Conservation (phyloP, 2,888 invertebrate genomes). For the Drosophila heteroneura region DNA sequence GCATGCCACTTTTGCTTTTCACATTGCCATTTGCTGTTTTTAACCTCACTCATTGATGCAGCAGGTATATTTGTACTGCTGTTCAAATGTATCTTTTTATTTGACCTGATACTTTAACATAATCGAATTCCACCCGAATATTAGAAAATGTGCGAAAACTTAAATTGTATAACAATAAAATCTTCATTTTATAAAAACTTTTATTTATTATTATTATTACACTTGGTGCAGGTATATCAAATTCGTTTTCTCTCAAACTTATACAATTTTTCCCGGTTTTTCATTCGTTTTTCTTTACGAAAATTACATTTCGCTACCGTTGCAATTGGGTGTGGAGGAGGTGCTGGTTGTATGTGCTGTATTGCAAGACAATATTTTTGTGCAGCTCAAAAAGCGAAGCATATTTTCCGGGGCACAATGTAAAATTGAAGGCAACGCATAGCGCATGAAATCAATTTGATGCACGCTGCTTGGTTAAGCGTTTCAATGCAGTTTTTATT, state of each 20-base stretch:
- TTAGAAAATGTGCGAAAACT: background rate
- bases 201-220: too few relatives aligned
- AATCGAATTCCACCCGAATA: rapidly evolving
- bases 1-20: slow-evolving; percentile 68
- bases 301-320: slow-evolving; percentile 70
- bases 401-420: slow-evolving; percentile 61
- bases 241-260: background rate
- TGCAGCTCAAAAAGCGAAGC: slow-evolving; percentile 62
- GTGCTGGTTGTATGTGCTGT: slow-evolving; percentile 1
- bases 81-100: background rate
- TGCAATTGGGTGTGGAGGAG: slow-evolving; percentile 14
- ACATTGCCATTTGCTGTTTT: slow-evolving; percentile 41
- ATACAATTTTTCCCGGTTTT: slow-evolving; percentile 4
- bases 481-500: slow-evolving; percentile 81
- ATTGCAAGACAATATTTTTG: slow-evolving; percentile 76
- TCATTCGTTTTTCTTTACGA: slow-evolving; percentile 40
- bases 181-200: background rate
- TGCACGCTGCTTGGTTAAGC: slow-evolving; percentile 79
- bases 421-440: slow-evolving; percentile 36
- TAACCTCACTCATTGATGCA: slow-evolving; percentile 11
- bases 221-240: slow-evolving; percentile 12
- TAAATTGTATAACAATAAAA: too few relatives aligned
- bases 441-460: slow-evolving; percentile 77
- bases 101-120: background rate
- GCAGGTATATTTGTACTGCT: slow-evolving; percentile 8